Evolutionary conservation across 2,888 invertebrate genomes (phyloP).

Genomic region (Tortricodes alternella): DNA sequence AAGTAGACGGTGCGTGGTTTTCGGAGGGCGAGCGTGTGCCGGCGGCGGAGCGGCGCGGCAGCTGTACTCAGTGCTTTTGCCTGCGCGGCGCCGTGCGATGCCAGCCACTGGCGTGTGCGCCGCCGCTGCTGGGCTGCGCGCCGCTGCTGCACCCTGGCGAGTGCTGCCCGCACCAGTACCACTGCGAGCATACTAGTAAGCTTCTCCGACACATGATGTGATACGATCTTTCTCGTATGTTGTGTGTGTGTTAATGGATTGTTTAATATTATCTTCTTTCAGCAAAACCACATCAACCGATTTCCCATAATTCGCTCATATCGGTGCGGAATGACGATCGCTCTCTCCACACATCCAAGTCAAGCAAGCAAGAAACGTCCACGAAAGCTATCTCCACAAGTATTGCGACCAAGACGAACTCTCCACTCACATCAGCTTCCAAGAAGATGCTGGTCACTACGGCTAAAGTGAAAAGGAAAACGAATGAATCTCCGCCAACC

Average conservation of each 20-base stretch:
- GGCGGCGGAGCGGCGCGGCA: slow-evolving; percentile 74
- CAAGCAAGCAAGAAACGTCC: slow-evolving; percentile 52
- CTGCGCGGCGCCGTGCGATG: slow-evolving; percentile 88
- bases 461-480: slow-evolving; percentile 67
- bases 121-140: slow-evolving; percentile 88
- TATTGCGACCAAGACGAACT: slow-evolving; percentile 45
- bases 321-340: slow-evolving; percentile 54
- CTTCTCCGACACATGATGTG: slow-evolving; percentile 11
- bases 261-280: slow-evolving; percentile 32
- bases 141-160: slow-evolving; percentile 89
- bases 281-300: slow-evolving; percentile 38
- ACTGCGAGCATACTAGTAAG: slow-evolving; percentile 81
- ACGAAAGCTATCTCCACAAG: slow-evolving; percentile 46
- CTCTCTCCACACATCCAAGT: slow-evolving; percentile 52
- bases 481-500: slow-evolving; percentile 47
- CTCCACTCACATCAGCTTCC: slow-evolving; percentile 43
- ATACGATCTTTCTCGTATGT: no score
- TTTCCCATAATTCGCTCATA: slow-evolving; percentile 46
- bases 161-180: slow-evolving; percentile 93
- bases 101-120: slow-evolving; percentile 89
- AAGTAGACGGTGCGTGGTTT: slow-evolving; percentile 83
- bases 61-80: slow-evolving; percentile 92
- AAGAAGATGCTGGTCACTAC: slow-evolving; percentile 51
- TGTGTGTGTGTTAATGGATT: slow-evolving; percentile 37
- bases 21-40: slow-evolving; percentile 88